Evolutionary conservation across 2,888 invertebrate species (phyloP).

Genomic region (Limnephilus auricula): DNA sequence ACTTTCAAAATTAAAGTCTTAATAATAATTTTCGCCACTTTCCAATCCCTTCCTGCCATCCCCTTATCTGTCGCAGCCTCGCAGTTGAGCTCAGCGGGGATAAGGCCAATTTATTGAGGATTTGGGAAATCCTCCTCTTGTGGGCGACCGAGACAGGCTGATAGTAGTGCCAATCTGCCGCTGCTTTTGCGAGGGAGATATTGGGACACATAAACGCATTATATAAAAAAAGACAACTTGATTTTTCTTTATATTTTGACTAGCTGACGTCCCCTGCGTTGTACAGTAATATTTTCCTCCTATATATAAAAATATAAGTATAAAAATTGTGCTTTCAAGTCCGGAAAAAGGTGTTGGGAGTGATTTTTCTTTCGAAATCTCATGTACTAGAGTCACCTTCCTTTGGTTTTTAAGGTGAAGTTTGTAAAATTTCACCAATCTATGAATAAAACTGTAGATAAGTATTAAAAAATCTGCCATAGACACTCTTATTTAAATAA

Average conservation of each 20-base stretch:
- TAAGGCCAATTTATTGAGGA: constrained; percentile 58
- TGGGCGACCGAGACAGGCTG: constrained; percentile 18
- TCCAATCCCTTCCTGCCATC: constrained; percentile 5
- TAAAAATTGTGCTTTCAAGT: no score
- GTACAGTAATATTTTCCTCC: not conserved
- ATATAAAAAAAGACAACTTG: not conserved
- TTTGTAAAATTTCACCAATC: no score
- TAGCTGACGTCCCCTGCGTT: no score
- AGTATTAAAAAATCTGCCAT: no score
- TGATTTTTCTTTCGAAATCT: no score
- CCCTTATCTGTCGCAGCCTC: constrained; percentile 30
- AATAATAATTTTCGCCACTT: not conserved
- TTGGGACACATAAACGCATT: not conserved
- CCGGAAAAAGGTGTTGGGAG: no score
- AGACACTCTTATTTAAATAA: no score
- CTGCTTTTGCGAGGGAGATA: not conserved
- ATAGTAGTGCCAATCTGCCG: constrained; percentile 13
- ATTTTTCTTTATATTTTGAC: no score
- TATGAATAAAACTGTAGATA: no score
- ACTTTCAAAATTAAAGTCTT: not conserved
- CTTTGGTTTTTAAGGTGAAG: no score
- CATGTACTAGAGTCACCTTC: no score
- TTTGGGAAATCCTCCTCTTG: constrained; percentile 40
- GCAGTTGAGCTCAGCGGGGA: constrained; percentile 9
- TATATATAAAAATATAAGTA: no score